Percentiles rank a stretch among this genome's conserved stretches.
phyloP scores from a whole-genome alignment of 2,113 vertebrate genomes.

The Rhegmatorhina hoffmannsi region DNA sequence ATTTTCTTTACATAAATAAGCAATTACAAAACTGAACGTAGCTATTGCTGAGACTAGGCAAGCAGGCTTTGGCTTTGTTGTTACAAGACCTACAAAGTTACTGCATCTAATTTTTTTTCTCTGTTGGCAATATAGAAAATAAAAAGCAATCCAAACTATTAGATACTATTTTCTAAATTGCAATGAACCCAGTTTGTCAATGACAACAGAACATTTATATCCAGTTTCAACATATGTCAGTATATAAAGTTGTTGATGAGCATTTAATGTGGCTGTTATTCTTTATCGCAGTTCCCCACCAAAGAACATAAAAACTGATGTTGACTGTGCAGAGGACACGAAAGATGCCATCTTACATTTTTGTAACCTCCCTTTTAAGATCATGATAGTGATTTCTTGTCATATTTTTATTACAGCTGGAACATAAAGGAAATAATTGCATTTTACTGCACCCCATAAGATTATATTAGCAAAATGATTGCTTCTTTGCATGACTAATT shows the following conservation, averaged over 20 bases:
- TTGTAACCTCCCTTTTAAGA: slow-evolving; percentile 12
- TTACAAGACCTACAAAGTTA: background rate
- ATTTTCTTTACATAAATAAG: background rate
- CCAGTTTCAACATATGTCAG: slow-evolving; percentile 12
- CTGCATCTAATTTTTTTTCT: background rate
- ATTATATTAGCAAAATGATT: slow-evolving; percentile 61
- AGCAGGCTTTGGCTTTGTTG: background rate
- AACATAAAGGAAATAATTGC: slow-evolving; percentile 62
- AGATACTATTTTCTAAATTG: background rate
- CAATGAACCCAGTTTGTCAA: background rate
- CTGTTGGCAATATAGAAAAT: background rate
- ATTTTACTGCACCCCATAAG: slow-evolving; percentile 50
- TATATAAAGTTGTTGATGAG: slow-evolving; percentile 10
- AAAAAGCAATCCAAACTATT: background rate
- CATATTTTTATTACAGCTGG: slow-evolving; percentile 66
- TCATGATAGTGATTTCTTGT: slow-evolving; percentile 4
- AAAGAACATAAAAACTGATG: slow-evolving; percentile 1
- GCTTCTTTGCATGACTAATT: slow-evolving; percentile 65
- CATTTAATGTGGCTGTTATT: slow-evolving; percentile 21
- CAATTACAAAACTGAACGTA: background rate
- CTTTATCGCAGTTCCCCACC: background rate
- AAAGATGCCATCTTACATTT: background rate
- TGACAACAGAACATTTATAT: background rate
- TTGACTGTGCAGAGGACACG: background rate
- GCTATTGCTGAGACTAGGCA: background rate